Base-by-base conservation (phyloP, 2,797 vertebrate genomes). In the Poecilia gillii region DNA sequence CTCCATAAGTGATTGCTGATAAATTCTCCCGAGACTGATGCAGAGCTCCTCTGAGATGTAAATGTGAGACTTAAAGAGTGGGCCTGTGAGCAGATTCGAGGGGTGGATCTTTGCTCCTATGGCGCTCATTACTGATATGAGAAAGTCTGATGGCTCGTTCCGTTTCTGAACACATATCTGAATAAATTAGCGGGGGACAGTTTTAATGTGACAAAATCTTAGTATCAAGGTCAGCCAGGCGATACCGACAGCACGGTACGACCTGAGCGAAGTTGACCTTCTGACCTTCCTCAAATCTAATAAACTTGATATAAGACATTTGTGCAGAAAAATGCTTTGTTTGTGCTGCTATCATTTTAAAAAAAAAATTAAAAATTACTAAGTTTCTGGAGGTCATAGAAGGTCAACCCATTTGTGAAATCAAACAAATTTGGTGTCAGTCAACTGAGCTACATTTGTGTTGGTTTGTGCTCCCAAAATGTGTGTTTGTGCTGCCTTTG, bases 1-100 rank as follows among this genome's bases (percentile, higher is more conserved):
- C 90, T 92, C 89, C 91, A 93, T 93, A 93, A 93, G 91, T 94
- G 92, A 94, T 93, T 92, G 92, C 92, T 91, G 93, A 94, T 92
- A 88, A 91, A 94, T 91, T 89, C 93, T 86, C 91, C 79, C 5
- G 93, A 90, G 90, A 92, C 84, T 76, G 81, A 89, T 78, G 92
- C 86, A 53, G 84, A 92, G 85, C 82, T 87, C 90, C 91, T 87
- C 84, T 16, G 87, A 85, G 90, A 90, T 82, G 77, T 88, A 75
- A 90, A 92, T 79, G 75, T 11, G 39, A 83, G 78, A 82, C 90
- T 85, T 75, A 78, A 84, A 89, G 81, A 89, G 83, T 74, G 77
- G 72, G 80, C 62, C 88, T 85, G 82, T 49, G 80, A 74, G 82
- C 39, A 84, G 86, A 87, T 85, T 82, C 78, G 83, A 72, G 75